Conservation (phyloP, 23 tunicate species). For the Clavelina lepadiformis region DNA sequence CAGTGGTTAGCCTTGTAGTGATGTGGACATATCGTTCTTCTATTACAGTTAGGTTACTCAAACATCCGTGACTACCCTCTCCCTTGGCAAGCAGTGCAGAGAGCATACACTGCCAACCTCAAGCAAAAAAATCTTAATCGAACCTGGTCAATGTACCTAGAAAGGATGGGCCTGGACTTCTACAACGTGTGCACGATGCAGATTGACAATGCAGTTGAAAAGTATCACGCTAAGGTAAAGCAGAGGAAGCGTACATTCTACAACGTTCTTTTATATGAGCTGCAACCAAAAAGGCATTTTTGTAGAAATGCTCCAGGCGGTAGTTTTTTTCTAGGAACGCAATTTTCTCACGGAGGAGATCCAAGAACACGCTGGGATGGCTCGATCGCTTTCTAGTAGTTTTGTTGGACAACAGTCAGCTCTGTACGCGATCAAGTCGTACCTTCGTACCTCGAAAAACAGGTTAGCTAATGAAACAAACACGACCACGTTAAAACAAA, state of each 20-base stretch:
- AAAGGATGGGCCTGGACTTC: constrained; percentile 32
- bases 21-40: too few relatives aligned
- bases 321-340: constrained; percentile 5
- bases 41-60: constrained; percentile 35
- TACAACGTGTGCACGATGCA: constrained; percentile 43
- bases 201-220: constrained; percentile 3
- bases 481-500: background rate
- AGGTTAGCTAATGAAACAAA: constrained; percentile 19
- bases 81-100: constrained; percentile 30
- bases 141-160: constrained; percentile 32
- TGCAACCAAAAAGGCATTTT: too few relatives aligned
- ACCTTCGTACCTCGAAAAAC: constrained; percentile 31
- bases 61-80: constrained; percentile 24
- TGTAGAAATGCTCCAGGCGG: too few relatives aligned
- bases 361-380: constrained; percentile 36
- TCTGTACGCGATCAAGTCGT: constrained; percentile 35
- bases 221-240: background rate
- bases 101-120: constrained; percentile 26
- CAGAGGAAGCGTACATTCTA: background rate
- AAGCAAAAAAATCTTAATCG: background rate
- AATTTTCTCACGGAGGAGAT: constrained; percentile 19
- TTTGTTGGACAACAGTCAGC: constrained; percentile 42
- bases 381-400: constrained; percentile 9
- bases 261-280: too few relatives aligned
- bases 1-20: too few relatives aligned